Base-by-base conservation (phyloP, 2,113 vertebrate genomes). In the Hemicordylus capensis region DNA sequence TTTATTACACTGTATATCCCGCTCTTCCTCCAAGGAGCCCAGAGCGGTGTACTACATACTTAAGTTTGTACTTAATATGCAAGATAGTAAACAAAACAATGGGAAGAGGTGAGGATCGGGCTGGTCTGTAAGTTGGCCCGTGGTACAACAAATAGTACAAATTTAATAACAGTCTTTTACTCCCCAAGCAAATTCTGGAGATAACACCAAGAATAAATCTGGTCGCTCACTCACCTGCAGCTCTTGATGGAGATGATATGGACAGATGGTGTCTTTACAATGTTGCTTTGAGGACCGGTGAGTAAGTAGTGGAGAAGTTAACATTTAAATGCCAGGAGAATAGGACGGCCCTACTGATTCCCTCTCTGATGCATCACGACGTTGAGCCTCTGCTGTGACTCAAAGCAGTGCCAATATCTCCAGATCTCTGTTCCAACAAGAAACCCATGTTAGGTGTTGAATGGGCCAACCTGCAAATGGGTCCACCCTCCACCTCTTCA, bases 401-500 rank as follows among this genome's bases (percentile, higher is more conserved):
- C 84, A 85, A 80, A 63, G 76, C 58, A 10, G 14, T 48, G 67
- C 31, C 77, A 79, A 14, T 46, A 72, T 48, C 76, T 63, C 63
- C 56, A 37, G 56, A 85, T 85, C 66, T 73, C 56, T 51, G 20
- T n/a, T 63, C 56, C 58, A 51, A 22, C 54, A 73, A 85, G 56
- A 37, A 85, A 73, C 42, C 8, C 31, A 85, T 15, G 17, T 85
- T 46, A 70, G 11, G 44, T 48, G 56, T 28, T 80, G n/a, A 76
- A 66, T 14, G 46, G 82, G 24, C 15, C 42, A 61, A 24, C 37
- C 51, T 69, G 37, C 54, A 3, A 39, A 6, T 72, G 42, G 56
- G 56, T 79, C 76, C 84, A 59, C 84, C 84, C 66, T 85, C 54
- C 76, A 14, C 84, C 66, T 85, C 66, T 79, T 63, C 67, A 63